Base-by-base conservation (phyloP, 53 echinoderm and acorn worm genomes). In the Echinarachnius parma region DNA sequence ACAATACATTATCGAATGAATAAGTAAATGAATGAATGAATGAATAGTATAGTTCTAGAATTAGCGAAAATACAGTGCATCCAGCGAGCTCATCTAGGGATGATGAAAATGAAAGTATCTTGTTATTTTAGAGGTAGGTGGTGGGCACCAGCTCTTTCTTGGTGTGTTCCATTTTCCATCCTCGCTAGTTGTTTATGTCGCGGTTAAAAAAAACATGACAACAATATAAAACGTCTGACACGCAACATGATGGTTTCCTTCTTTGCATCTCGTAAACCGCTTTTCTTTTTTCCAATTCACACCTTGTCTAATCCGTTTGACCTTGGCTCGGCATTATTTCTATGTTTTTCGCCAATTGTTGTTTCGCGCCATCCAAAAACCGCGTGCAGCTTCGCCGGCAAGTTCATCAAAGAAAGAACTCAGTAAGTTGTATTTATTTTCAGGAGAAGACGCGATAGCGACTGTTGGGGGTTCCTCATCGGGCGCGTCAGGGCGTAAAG, bases 401-500 rank as follows among this genome's bases (percentile, higher is more conserved):
- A n/a, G 65, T n/a, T n/a, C n/a, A n/a, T n/a, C n/a, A 1, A 46
- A 65, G 31, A 28, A 56, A 39, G 13, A 39, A 13, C 13, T 39
- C 39, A 39, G 39, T 9, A 13, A 10, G 50, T 39, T 39, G 42
- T 9, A 9, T 39, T 39, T 39, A 39, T 7, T 13, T 39, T 9
- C 13, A 39, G 7, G 42, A 13, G 7, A 13, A 39, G 42, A 39
- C 7, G 7, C 46, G 45, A 65, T 65, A 29, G 44, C 65, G 45
- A 65, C 52, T 68, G 68, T 68, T 48, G 13, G 31, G 32, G 15
- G 23, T 68, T 68, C 52, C 68, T n/a, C 52, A 52, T 23, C 34
- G 68, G 68, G 68, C n/a, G 68, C 25, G 68, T 19, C 52, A 29
- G 68, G 23, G 50, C 68, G 68, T 68, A 52, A 68, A 68, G 52